Evolutionary conservation across 2,113 vertebrate species (phyloP).

Genomic region (Heliornis fulica): DNA sequence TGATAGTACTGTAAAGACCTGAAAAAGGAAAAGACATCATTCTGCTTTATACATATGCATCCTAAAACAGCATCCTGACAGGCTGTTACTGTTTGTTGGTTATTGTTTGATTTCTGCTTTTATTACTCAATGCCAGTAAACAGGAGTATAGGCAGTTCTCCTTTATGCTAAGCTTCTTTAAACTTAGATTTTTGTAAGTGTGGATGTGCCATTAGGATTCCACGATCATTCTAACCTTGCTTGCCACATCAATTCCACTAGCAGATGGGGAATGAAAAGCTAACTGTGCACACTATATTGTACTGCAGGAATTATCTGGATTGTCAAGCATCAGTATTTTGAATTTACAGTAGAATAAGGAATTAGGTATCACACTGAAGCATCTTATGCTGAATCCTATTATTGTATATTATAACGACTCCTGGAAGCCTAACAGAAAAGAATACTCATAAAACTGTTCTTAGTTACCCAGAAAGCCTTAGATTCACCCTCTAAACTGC

Average conservation of each 20-base stretch:
- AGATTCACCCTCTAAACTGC: background rate
- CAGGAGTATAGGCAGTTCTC: background rate
- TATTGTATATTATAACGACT: background rate
- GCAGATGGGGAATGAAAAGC: background rate
- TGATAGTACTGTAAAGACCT: background rate
- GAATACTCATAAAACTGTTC: background rate
- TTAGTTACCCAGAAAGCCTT: background rate
- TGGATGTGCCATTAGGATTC: background rate
- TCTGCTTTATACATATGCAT: background rate
- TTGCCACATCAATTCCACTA: background rate
- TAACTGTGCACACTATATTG: background rate
- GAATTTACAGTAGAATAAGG: background rate
- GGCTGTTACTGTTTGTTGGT: background rate
- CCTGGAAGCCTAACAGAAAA: background rate
- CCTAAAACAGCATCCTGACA: background rate
- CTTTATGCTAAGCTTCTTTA: background rate
- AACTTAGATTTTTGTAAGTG: background rate
- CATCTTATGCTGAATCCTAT: background rate
- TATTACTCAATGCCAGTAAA: background rate
- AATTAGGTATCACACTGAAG: background rate
- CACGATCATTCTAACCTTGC: background rate
- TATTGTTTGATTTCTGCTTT: constrained; percentile 6
- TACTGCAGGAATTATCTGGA: background rate
- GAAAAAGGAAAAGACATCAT: background rate
- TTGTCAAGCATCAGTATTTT: background rate